Evolutionary conservation across 2,888 invertebrate genomes (phyloP).

Genomic region (Agapostemon virescens): DNA sequence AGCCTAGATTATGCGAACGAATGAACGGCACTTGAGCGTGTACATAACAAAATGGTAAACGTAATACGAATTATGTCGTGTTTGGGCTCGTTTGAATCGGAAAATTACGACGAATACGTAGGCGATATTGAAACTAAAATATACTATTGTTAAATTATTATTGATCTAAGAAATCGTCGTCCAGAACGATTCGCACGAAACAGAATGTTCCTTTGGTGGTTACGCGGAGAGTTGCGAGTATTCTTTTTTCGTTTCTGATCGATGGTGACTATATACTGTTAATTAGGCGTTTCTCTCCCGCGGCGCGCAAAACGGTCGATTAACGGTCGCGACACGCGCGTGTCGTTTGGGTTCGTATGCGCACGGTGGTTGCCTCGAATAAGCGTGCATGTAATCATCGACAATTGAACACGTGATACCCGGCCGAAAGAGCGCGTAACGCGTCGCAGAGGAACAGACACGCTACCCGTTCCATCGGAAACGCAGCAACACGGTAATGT

Average conservation of each 20-base stretch:
- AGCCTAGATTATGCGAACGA: neutral
- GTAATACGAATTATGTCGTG: too few relatives aligned
- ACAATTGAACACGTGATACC: conserved; percentile 43
- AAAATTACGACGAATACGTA: neutral
- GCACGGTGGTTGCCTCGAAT: conserved; percentile 13
- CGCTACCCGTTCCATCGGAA: conserved; percentile 25
- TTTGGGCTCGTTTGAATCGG: too few relatives aligned
- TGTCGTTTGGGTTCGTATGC: conserved; percentile 25
- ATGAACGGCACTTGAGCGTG: neutral
- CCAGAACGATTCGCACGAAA: too few relatives aligned
- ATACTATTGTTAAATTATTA: too few relatives aligned
- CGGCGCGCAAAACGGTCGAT: conserved; percentile 30
- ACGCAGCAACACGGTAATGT: conserved; percentile 18
- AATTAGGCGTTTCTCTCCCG: conserved; percentile 33
- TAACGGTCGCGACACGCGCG: conserved; percentile 23
- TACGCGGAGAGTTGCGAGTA: too few relatives aligned
- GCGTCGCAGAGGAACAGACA: conserved; percentile 33
- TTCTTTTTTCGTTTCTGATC: neutral
- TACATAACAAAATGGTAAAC: too few relatives aligned
- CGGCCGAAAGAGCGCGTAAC: conserved; percentile 38
- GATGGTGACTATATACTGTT: conserved; percentile 4
- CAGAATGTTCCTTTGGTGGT: too few relatives aligned
- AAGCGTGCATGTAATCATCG: conserved; percentile 39
- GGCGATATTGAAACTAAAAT: too few relatives aligned
- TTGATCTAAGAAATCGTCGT: too few relatives aligned